Conservation (phyloP, 53 echinoderm and acorn worm genomes). For the Echinometra lucunter region DNA sequence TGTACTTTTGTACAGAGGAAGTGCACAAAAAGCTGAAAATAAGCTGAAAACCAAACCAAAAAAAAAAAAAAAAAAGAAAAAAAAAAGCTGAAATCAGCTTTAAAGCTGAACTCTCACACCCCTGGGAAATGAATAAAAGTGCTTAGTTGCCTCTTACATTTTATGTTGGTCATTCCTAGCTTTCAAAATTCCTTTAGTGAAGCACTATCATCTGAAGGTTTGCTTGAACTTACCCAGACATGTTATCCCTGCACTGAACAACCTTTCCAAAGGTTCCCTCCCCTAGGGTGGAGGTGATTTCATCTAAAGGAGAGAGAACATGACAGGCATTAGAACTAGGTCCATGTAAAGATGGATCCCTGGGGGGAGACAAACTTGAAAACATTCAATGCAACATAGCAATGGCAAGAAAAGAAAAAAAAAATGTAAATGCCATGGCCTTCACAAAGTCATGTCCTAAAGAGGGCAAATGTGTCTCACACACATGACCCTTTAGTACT, state of each 20-base stretch:
- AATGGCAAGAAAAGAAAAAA: slow-evolving; percentile 15
- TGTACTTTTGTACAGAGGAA: too few relatives aligned
- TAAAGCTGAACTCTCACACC: too few relatives aligned
- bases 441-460: neutral
- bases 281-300: slow-evolving; percentile 85
- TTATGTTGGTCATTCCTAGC: too few relatives aligned
- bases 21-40: too few relatives aligned
- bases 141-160: too few relatives aligned
- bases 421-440: neutral
- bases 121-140: too few relatives aligned
- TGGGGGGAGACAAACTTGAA: neutral
- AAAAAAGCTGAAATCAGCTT: too few relatives aligned
- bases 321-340: slow-evolving; percentile 11
- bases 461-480: neutral
- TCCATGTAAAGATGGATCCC: slow-evolving; percentile 35
- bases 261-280: slow-evolving; percentile 99
- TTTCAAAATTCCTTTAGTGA: too few relatives aligned
- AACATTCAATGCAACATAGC: neutral
- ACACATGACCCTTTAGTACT: slow-evolving; percentile 1
- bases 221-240: slow-evolving; percentile 67
- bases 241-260: slow-evolving; percentile 87
- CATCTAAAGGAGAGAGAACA: slow-evolving; percentile 82
- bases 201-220: too few relatives aligned
- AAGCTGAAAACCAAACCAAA: too few relatives aligned
- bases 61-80: too few relatives aligned